Base-by-base conservation (phyloP, 2,113 vertebrate species). In the Pontoporia blainvillei region DNA sequence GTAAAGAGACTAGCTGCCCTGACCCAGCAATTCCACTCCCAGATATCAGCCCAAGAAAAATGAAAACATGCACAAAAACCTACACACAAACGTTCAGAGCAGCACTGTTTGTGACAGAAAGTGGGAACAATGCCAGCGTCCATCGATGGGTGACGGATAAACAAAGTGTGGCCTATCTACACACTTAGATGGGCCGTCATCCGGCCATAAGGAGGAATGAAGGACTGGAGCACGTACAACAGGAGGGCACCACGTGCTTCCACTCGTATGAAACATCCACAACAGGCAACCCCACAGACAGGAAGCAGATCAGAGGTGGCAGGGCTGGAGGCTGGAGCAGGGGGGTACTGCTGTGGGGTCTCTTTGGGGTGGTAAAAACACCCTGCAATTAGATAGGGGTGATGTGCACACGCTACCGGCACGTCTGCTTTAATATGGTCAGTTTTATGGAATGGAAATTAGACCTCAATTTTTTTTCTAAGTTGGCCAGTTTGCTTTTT, bases 121-220 rank as follows among this genome's bases (percentile, higher is more conserved):
- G 69, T 14, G 27, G 25, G 36, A 57, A 34, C 61, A 1, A 31
- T 18, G 27, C 44, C 0, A 10, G 66, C 0, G 62, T 17, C 36
- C 44, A 6, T 20, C 6, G 6, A 9, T 29, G 23, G 41, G 67
- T 6, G 73, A 49, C 0, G 10, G 71, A 31, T 6, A 18, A n/a
- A 49, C 25, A 67, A 8, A 79, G 34, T 6, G 12, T 3, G 23
- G 61, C 2, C 25, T 36, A 17, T 17, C 71, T 49, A 8, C 25
- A 15, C 0, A 52, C 5, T 52, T 17, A 23, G 2, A 34, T 0
- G 4, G 25, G 12, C 4, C 1, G 1, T 10, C 34, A 18, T 0
- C 23, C 5, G 0, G 79, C 72, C 31, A 23, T 15, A 15, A 8
- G 31, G 44, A 52, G 13, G 52, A 52, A 8, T 2, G 18, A 25